These are phyloP conservation scores for Condylura cristata DNA, from an alignment of 2,113 vertebrate species.

Conservation along the genomic window DNA sequence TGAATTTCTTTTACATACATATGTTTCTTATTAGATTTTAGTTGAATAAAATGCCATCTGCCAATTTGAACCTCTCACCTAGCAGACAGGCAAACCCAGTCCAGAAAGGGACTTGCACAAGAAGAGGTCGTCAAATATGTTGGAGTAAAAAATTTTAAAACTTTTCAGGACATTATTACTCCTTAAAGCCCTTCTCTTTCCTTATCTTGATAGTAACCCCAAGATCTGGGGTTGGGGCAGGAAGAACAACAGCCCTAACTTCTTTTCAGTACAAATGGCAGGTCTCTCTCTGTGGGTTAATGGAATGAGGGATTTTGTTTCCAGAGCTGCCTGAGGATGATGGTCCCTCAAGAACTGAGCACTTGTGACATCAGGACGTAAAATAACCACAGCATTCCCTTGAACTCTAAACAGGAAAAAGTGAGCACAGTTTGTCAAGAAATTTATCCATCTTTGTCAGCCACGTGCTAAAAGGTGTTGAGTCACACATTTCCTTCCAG, in stretches of 20 bases:
- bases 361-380: background rate
- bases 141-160: slow-evolving; percentile 16
- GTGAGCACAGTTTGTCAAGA: slow-evolving; percentile 13
- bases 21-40: background rate
- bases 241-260: background rate
- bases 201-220: too few species aligned
- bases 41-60: background rate
- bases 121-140: background rate
- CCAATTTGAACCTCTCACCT: background rate
- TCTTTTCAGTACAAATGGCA: background rate
- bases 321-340: background rate
- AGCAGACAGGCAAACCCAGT: background rate
- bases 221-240: too few species aligned
- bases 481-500: background rate
- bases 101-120: background rate
- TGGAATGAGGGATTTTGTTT: slow-evolving; percentile 12
- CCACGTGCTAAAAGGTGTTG: background rate
- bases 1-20: background rate
- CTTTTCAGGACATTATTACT: background rate
- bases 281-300: background rate
- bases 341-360: background rate
- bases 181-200: background rate
- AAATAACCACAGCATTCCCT: background rate
- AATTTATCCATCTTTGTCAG: background rate
- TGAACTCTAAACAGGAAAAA: slow-evolving; percentile 23